These are phyloP conservation scores for Euwallacea similis DNA, from an alignment of 1,140 invertebrate genomes.

Conservation along the genomic window DNA sequence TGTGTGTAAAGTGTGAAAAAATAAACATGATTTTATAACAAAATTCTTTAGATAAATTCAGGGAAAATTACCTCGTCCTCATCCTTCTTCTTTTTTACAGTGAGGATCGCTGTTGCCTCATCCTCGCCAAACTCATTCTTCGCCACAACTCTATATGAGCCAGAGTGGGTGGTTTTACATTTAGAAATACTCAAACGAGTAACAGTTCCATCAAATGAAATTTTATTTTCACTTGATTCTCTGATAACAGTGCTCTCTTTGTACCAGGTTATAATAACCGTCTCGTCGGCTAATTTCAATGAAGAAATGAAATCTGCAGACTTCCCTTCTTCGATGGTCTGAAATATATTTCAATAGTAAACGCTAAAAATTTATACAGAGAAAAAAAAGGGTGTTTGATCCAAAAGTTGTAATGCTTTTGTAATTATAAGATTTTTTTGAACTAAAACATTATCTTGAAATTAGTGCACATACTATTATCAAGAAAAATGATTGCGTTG, in stretches of 20 bases:
- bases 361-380: background rate
- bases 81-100: conserved; percentile 62
- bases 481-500: no score
- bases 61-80: conserved; percentile 40
- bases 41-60: conserved; percentile 11
- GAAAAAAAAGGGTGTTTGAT: no score
- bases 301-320: conserved; percentile 75
- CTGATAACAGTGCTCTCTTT: conserved; percentile 75
- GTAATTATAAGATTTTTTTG: no score
- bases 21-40: conserved; percentile 1
- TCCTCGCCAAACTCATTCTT: conserved; percentile 82
- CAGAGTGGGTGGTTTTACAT: conserved; percentile 69
- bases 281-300: conserved; percentile 72
- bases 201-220: conserved; percentile 79
- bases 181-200: conserved; percentile 74
- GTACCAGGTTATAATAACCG: conserved; percentile 82
- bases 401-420: no score
- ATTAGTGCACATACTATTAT: no score
- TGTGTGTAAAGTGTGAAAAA: conserved; percentile 19
- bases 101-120: conserved; percentile 76
- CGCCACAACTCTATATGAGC: conserved; percentile 77
- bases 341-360: conserved; percentile 31
- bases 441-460: no score
- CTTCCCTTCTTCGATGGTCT: conserved; percentile 75
- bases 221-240: conserved; percentile 68